These are phyloP conservation scores for Melolontha melolontha DNA, from an alignment of 2,888 invertebrate species.

Conservation along the genomic window DNA sequence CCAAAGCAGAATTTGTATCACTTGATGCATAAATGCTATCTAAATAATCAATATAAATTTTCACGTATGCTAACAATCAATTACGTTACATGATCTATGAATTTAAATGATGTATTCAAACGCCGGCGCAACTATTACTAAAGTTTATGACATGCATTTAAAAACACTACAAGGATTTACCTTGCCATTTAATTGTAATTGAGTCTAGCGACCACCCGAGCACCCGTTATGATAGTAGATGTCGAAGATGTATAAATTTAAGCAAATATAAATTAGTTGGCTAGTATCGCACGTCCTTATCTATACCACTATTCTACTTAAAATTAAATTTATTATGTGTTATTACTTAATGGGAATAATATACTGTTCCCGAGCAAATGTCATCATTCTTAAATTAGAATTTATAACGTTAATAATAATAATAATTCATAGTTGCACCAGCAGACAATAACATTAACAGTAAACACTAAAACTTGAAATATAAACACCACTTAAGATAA, in stretches of 20 bases:
- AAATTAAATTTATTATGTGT: too few species aligned
- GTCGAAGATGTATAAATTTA: background rate
- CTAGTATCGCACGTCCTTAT: background rate
- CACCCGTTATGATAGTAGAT: slow-evolving; percentile 8
- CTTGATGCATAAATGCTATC: background rate
- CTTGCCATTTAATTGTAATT: slow-evolving; percentile 26
- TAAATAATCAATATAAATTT: slow-evolving; percentile 8
- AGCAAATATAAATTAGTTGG: background rate
- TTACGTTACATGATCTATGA: slow-evolving; percentile 26
- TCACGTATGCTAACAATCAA: slow-evolving; percentile 18
- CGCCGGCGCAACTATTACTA: slow-evolving; percentile 18
- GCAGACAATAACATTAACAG: too few species aligned
- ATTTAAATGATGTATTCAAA: slow-evolving; percentile 37
- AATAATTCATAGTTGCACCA: too few species aligned
- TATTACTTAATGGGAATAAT: too few species aligned
- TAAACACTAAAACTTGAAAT: too few species aligned
- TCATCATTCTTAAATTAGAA: too few species aligned
- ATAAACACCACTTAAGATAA: too few species aligned
- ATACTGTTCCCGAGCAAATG: too few species aligned
- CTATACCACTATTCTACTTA: background rate
- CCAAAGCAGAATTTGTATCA: background rate
- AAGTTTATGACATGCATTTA: slow-evolving; percentile 13
- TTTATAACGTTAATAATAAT: too few species aligned
- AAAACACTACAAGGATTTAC: slow-evolving; percentile 19
- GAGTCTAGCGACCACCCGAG: slow-evolving; percentile 5